Evolutionary conservation across 2,888 invertebrate genomes (phyloP).

Genomic region (Petrophora chlorosata): DNA sequence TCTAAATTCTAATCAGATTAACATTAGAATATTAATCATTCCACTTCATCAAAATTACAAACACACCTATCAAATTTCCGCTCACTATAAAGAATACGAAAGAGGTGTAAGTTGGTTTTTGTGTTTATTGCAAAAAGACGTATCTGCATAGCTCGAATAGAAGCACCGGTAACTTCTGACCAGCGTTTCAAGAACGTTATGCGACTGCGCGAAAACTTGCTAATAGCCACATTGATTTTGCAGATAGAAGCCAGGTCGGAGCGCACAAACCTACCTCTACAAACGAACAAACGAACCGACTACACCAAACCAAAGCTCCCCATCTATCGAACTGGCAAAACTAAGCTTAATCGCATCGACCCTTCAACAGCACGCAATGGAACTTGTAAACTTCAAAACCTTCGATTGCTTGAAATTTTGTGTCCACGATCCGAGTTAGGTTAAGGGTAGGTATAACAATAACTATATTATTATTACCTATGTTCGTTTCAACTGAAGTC

Average conservation of each 20-base stretch:
- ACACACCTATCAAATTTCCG: neutral
- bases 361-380: constrained; percentile 51
- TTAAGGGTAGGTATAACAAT: constrained; percentile 71
- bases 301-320: constrained; percentile 41
- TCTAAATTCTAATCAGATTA: constrained; percentile 4
- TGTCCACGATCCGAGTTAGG: constrained; percentile 48
- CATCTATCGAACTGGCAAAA: constrained; percentile 47
- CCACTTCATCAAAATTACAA: neutral
- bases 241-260: constrained; percentile 83
- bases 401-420: constrained; percentile 36
- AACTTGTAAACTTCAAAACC: constrained; percentile 42
- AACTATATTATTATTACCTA: constrained; percentile 74
- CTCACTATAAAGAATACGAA: neutral
- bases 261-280: constrained; percentile 75
- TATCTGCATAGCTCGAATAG: constrained; percentile 53
- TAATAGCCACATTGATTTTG: constrained; percentile 84
- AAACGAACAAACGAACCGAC: constrained; percentile 47
- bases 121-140: constrained; percentile 3
- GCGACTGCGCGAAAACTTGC: constrained; percentile 83
- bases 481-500: constrained; percentile 68
- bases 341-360: constrained; percentile 33
- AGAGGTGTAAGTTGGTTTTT: neutral
- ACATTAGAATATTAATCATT: constrained; percentile 1
- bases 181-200: constrained; percentile 67
- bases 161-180: constrained; percentile 60